phyloP scores from a whole-genome alignment of 2,888 invertebrate species.

The Lomographa bimaculata region DNA sequence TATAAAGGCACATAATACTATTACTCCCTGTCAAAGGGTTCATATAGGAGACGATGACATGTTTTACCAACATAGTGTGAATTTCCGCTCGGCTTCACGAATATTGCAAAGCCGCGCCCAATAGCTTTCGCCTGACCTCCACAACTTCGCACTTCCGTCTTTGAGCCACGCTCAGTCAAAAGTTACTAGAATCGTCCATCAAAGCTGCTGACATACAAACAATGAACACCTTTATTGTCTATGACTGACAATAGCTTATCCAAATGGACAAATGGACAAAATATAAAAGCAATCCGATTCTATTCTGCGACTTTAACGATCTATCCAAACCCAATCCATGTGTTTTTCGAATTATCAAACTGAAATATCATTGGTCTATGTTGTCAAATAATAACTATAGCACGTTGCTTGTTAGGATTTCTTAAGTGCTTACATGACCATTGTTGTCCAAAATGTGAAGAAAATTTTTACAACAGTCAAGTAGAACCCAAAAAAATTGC shows the following conservation, averaged over 20 bases:
- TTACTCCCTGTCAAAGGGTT: too few relatives aligned
- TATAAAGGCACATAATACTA: too few relatives aligned
- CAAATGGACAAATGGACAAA: slow-evolving; percentile 18
- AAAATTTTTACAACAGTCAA: too few relatives aligned
- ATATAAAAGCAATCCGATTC: slow-evolving; percentile 19
- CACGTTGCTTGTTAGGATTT: too few relatives aligned
- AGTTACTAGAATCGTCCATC: slow-evolving; percentile 56
- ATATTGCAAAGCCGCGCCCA: slow-evolving; percentile 39
- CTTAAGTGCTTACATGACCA: too few relatives aligned
- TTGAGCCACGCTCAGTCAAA: slow-evolving; percentile 50
- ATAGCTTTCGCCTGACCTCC: slow-evolving; percentile 35
- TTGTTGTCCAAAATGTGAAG: too few relatives aligned
- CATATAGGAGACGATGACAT: too few relatives aligned
- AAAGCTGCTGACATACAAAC: slow-evolving; percentile 53
- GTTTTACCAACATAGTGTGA: slow-evolving; percentile 11
- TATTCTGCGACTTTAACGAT: slow-evolving; percentile 7
- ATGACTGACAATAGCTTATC: slow-evolving; percentile 30
- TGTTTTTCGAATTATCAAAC: too few relatives aligned
- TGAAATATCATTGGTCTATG: too few relatives aligned
- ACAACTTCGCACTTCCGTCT: slow-evolving; percentile 51
- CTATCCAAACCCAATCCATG: too few relatives aligned
- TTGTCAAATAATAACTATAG: too few relatives aligned
- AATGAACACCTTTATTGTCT: slow-evolving; percentile 48
- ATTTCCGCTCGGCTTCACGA: slow-evolving; percentile 19
- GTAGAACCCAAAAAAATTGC: too few relatives aligned